Base-by-base conservation (phyloP, 2,113 vertebrate genomes). In the Oophaga pumilio region DNA sequence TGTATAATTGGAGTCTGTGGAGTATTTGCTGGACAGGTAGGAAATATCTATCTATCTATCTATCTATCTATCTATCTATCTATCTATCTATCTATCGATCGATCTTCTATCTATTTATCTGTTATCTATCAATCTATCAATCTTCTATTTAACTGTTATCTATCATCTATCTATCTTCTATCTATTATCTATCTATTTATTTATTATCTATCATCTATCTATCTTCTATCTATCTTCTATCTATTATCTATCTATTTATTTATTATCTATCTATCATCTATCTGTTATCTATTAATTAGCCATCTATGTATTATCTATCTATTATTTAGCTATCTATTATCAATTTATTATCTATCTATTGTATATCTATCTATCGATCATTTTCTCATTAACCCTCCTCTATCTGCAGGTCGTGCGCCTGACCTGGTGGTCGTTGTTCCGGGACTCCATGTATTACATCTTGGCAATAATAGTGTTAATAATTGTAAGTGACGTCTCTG, bases 1-100 rank as follows among this genome's bases (percentile, higher is more conserved):
- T 99, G 97, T 88, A 99, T 99, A 91, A 97, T 99, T 50, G 98
- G 98, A 26, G 97, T 99, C 28, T 99, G 98, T 57, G 98, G 98
- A 52, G 91, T 99, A 6, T 99, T 99, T 57, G 98, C 97, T 2
- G 98, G 98, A 89, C 98, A 99, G 97, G 98, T 99, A 89, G 90
- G 96, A 82, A 94, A 82, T 78, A 53, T 24, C 17, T 49, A 2
- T 76, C 73, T 49, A 77, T 53, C 50, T 53, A 56, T 56, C 50
- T 77, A 52, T 76, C 73, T 50, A 76, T 26, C 22, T 50, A 56
- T 56, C 76, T 52, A 77, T 77, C 50, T 53, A 76, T 76, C 74
- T 17, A 74, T 74, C 69, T 18, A 74, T 74, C 71, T 18, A 74
- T 74, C 71, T 18, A 74, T 74, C 71, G 6, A 73, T 73, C 69